Base-by-base conservation (phyloP, 2,113 vertebrate species). In the Helogale parvula region DNA sequence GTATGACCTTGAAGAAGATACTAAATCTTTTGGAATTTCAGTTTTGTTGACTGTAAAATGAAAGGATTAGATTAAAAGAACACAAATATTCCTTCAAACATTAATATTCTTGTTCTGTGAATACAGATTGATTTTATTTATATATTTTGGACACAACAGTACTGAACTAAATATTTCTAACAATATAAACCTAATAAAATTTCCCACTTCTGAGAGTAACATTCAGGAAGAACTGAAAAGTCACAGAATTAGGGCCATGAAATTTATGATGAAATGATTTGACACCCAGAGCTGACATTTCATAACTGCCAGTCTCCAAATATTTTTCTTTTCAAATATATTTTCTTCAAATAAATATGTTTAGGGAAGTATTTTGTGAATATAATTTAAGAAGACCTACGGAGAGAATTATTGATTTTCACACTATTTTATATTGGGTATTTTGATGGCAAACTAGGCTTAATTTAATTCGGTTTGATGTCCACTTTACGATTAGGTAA, bases 391-490 rank as follows among this genome's bases (percentile, higher is more conserved):
- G 69, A 88, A 88, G 47, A 52, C 3, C 25, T 38, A 33, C 31
- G 14, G 17, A 79, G 7, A 65, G 17, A 95, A 80, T 27, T 94
- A 50, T 7, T 92, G 23, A 90, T 60, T 82, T 68, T 12, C 7
- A 63, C 16, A 47, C 9, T 63, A 68, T 41, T 72, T 27, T 74
- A 45, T 35, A 25, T 38, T 94, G 15, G 7, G 1, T 87, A 87
- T 83, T 90, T 82, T 92, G 25, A 1, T 92, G 29, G 29, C 9
- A 82, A 47, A 25, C 3, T 4, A 79, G 45, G 31, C 25, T 95
- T 83, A 97, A 74, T 92, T 95, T 96, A 74, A 97, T 80, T 63
- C 15, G 96, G 1, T 57, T 82, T 71, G 7, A 12, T 80, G 41
- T 90, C 25, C 25, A 87, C 17, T 72, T 63, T 69, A 88, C 1